Conservation (phyloP, 2,888 invertebrate genomes). For the Pilophorus perplexus region DNA sequence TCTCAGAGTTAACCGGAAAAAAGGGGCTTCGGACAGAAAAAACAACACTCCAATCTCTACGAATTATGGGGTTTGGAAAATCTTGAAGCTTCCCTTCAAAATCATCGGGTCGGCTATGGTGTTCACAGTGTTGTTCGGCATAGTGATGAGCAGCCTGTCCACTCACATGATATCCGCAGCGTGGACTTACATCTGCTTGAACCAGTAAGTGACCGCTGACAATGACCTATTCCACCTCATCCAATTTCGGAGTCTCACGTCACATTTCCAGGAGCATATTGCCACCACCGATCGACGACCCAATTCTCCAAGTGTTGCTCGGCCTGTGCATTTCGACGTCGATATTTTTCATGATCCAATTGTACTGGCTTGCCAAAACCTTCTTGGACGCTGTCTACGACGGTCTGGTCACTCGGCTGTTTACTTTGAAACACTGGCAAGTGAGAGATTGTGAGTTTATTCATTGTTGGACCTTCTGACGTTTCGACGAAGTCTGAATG, state of each 20-base stretch:
- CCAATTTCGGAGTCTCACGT: too few relatives aligned
- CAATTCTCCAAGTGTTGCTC: not conserved
- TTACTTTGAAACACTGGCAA: constrained; percentile 17
- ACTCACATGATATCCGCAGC: constrained; percentile 5
- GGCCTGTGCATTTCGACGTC: constrained; percentile 4
- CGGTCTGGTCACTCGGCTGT: not conserved
- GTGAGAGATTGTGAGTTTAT: constrained; percentile 9
- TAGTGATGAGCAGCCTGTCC: constrained; percentile 1
- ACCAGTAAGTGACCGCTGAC: constrained; percentile 21
- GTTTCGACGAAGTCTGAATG: not conserved
- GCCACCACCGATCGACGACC: constrained; percentile 8
- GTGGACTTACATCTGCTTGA: constrained; percentile 20
- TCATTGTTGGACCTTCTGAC: too few relatives aligned
- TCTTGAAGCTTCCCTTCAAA: not conserved
- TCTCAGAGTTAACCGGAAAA: not conserved
- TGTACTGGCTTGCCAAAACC: constrained; percentile 11
- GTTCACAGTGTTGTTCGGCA: constrained; percentile 3
- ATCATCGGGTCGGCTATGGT: not conserved
- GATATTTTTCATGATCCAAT: constrained; percentile 4
- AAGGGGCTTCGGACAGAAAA: not conserved
- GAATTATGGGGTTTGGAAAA: not conserved
- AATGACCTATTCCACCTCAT: too few relatives aligned
- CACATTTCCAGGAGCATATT: constrained; percentile 25
- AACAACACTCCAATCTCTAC: not conserved
- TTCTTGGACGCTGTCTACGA: constrained; percentile 2